These are phyloP conservation scores for Hypselothyrea guttata DNA, from an alignment of 2,888 invertebrate genomes.

Conservation along the genomic window DNA sequence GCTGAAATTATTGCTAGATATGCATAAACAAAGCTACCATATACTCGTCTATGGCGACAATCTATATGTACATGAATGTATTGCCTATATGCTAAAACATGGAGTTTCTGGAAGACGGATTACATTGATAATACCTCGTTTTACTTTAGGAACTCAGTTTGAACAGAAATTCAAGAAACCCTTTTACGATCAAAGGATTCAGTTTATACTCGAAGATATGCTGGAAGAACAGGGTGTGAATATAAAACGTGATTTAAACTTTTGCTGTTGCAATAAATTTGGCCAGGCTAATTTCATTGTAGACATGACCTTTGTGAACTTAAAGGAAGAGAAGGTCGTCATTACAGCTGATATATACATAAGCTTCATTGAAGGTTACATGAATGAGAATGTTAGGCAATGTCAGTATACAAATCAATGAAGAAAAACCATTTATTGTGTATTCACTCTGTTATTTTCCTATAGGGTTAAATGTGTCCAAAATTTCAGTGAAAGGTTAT, in stretches of 20 bases:
- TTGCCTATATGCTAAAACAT: conserved; percentile 66
- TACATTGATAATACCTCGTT: conserved; percentile 49
- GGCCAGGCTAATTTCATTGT: conserved; percentile 43
- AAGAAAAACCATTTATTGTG: neutral
- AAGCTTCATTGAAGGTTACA: conserved; percentile 58
- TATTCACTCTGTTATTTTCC: neutral
- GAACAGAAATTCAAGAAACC: conserved; percentile 49
- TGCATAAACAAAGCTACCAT: conserved; percentile 11
- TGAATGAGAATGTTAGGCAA: conserved; percentile 3
- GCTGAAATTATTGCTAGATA: conserved; percentile 42
- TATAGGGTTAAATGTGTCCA: conserved; percentile 37
- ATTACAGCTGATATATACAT: conserved; percentile 76
- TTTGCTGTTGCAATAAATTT: conserved; percentile 50
- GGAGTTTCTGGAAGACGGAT: conserved; percentile 44
- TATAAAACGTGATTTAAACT: conserved; percentile 42
- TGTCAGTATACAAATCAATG: conserved; percentile 33
- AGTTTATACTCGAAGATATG: conserved; percentile 55
- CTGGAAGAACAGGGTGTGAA: conserved; percentile 50
- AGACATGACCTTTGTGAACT: conserved; percentile 54
- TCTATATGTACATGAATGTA: conserved; percentile 67
- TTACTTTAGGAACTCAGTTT: neutral
- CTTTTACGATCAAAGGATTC: conserved; percentile 57
- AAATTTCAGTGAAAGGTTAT: conserved; percentile 19
- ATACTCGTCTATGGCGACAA: conserved; percentile 73
- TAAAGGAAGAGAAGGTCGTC: conserved; percentile 8